These are phyloP conservation scores for Heterotilapia buettikoferi DNA, from an alignment of 2,113 vertebrate genomes.

Conservation along the genomic window DNA sequence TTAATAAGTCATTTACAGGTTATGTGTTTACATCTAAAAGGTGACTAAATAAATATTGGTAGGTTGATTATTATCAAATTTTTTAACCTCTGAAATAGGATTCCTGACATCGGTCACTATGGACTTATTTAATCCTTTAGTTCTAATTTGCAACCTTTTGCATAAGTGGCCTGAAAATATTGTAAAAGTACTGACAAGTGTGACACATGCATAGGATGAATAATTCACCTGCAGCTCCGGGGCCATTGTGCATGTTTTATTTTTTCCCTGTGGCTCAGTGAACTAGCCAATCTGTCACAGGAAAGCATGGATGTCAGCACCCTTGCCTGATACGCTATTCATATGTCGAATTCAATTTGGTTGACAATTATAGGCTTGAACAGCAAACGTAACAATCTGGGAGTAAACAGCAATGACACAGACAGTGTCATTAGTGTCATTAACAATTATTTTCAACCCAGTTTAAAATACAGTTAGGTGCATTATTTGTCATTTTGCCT, in stretches of 20 bases:
- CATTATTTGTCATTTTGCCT: not conserved
- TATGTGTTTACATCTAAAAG: not conserved
- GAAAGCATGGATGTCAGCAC: not conserved
- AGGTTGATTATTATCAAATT: fast-evolving
- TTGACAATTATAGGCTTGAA: not conserved
- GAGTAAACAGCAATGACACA: not conserved
- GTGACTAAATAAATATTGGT: not conserved
- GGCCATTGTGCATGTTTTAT: not conserved
- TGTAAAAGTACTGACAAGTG: not conserved
- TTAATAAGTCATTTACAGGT: not conserved
- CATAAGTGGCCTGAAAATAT: not conserved
- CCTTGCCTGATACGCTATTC: not conserved
- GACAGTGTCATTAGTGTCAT: not conserved
- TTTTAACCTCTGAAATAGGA: not conserved
- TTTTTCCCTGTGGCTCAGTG: not conserved
- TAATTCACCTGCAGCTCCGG: not conserved
- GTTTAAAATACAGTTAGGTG: not conserved
- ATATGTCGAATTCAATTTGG: not conserved
- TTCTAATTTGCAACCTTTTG: fast-evolving
- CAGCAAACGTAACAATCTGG: not conserved
- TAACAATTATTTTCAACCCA: not conserved
- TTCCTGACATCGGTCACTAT: not conserved
- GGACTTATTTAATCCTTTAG: fast-evolving
- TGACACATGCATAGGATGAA: not conserved
- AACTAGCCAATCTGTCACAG: not conserved